Percentiles rank a stretch among this genome's conserved stretches.
phyloP scores from a whole-genome alignment of 2,888 invertebrate species.

The Drosophila paramelanica region DNA sequence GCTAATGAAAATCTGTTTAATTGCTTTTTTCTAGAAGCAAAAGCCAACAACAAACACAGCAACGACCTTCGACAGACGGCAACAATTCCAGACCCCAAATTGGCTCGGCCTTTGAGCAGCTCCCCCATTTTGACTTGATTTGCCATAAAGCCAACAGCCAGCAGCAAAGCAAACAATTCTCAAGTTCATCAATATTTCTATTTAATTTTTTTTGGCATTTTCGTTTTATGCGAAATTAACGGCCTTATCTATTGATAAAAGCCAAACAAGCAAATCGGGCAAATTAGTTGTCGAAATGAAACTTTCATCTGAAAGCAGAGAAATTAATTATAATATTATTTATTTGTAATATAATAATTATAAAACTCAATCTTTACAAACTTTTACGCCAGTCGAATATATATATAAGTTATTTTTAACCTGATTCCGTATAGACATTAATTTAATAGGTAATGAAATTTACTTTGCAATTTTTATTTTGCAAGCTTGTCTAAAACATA shows the following conservation, averaged over 20 bases:
- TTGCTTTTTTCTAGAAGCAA: conserved; percentile 35
- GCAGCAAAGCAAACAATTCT: conserved; percentile 31
- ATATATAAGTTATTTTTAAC: too few relatives aligned
- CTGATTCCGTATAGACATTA: background rate
- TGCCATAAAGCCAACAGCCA: conserved; percentile 3
- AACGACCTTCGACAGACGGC: conserved; percentile 58
- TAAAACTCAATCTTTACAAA: too few relatives aligned
- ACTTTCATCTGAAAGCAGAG: background rate
- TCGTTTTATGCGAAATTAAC: conserved; percentile 39
- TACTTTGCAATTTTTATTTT: conserved; percentile 4
- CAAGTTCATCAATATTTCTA: conserved; percentile 56
- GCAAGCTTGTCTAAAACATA: conserved; percentile 24
- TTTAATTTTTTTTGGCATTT: conserved; percentile 37
- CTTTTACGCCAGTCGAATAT: too few relatives aligned
- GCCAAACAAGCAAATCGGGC: conserved; percentile 3
- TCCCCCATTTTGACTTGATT: conserved; percentile 8
- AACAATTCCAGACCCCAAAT: conserved; percentile 12
- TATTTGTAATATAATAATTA: background rate
- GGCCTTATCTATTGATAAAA: conserved; percentile 33
- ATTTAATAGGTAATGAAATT: conserved; percentile 11
- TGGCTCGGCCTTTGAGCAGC: background rate
- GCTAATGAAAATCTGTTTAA: conserved; percentile 62
- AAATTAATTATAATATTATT: background rate
- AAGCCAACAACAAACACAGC: conserved; percentile 33
- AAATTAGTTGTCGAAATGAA: background rate